These are phyloP conservation scores for Melinaea menophilus DNA, from an alignment of 2,888 invertebrate genomes.

Conservation along the genomic window DNA sequence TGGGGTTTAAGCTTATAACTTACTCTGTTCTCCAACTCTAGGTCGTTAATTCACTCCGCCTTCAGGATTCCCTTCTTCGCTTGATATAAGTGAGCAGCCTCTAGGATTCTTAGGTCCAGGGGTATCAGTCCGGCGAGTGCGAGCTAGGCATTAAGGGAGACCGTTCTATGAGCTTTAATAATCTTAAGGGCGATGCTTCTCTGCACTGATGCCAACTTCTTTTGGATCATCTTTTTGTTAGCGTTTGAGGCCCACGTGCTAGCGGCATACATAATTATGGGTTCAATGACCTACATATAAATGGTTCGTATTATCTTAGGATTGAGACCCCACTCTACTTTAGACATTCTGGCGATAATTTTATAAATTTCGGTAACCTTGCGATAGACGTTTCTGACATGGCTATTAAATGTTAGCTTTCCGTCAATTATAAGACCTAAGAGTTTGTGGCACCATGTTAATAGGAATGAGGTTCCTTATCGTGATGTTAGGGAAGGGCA, in stretches of 20 bases:
- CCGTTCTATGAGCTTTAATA: conserved; percentile 20
- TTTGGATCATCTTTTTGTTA: neutral
- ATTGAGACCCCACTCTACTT: conserved; percentile 12
- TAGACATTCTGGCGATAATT: conserved; percentile 2
- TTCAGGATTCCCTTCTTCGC: neutral
- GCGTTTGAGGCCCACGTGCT: conserved; percentile 18
- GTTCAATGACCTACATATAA: conserved; percentile 20
- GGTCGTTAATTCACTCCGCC: no score
- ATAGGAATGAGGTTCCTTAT: no score
- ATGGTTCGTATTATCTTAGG: conserved; percentile 14
- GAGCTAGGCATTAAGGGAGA: conserved; percentile 14
- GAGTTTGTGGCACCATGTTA: neutral
- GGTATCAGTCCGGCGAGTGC: neutral
- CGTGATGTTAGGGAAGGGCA: no score
- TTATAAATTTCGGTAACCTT: conserved; percentile 16
- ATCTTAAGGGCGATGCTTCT: conserved; percentile 21
- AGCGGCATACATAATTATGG: conserved; percentile 19
- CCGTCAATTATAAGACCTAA: neutral
- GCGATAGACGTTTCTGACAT: neutral
- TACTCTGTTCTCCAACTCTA: no score
- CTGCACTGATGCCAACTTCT: conserved; percentile 11
- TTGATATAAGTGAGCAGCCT: neutral
- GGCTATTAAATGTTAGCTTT: neutral
- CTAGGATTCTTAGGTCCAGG: neutral
- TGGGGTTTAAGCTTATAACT: neutral